These are phyloP conservation scores for Pardosa pseudoannulata DNA, from an alignment of 2,888 invertebrate species.

Conservation along the genomic window DNA sequence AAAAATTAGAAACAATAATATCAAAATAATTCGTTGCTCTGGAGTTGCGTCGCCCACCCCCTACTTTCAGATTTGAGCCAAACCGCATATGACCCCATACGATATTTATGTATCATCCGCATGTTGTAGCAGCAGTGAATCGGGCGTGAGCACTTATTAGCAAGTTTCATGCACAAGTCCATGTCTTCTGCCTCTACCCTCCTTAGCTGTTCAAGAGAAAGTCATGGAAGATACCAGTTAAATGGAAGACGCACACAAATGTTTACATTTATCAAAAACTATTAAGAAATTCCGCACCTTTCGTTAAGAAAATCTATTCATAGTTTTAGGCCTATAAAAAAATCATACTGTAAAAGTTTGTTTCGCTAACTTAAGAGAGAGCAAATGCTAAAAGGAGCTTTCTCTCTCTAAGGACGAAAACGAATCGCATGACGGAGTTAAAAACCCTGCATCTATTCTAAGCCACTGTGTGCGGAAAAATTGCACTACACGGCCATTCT, in stretches of 20 bases:
- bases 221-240: not conserved
- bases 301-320: not conserved
- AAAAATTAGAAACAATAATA: too few species aligned
- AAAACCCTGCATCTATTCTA: constrained; percentile 56
- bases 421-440: constrained; percentile 21
- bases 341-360: not conserved
- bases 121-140: constrained; percentile 3
- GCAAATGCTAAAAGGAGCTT: constrained; percentile 37
- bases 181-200: constrained; percentile 16
- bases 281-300: constrained; percentile 33
- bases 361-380: not conserved
- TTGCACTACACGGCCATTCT: not conserved
- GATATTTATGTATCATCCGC: constrained; percentile 19
- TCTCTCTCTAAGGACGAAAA: not conserved
- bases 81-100: constrained; percentile 4
- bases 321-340: constrained; percentile 53
- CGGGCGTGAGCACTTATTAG: constrained; percentile 26
- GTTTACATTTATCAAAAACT: constrained; percentile 45
- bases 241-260: constrained; percentile 1
- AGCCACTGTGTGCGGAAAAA: constrained; percentile 4
- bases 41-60: constrained; percentile 3
- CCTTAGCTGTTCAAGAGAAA: not conserved
- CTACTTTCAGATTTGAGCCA: not conserved
- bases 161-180: not conserved
- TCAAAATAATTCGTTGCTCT: too few species aligned